phyloP scores from a whole-genome alignment of 2,888 invertebrate genomes.

The Pandemis heparana region DNA sequence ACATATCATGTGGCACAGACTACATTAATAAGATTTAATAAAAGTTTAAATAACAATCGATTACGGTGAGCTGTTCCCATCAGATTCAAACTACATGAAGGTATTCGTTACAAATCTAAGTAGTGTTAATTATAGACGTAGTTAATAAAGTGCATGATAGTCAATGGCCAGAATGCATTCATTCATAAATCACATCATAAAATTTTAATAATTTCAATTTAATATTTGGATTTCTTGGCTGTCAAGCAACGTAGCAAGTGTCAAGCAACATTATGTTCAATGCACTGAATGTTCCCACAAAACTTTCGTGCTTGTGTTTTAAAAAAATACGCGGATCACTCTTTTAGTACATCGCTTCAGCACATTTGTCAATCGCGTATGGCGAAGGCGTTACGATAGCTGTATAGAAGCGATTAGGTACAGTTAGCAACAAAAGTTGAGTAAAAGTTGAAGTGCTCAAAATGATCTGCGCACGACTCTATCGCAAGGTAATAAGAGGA shows the following conservation, averaged over 20 bases:
- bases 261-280: neutral
- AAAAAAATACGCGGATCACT: too few relatives aligned
- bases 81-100: constrained; percentile 9
- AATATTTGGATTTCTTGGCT: neutral
- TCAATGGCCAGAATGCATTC: neutral
- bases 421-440: too few relatives aligned
- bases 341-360: too few relatives aligned
- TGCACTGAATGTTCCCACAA: neutral
- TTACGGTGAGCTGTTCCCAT: constrained; percentile 23
- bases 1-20: constrained; percentile 81
- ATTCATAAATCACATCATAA: neutral
- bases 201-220: neutral
- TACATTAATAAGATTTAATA: constrained; percentile 58
- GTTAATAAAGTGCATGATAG: neutral
- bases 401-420: too few relatives aligned
- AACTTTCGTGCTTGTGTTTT: too few relatives aligned
- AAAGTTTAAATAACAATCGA: constrained; percentile 14
- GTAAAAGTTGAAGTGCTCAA: too few relatives aligned
- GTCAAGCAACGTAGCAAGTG: neutral
- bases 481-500: too few relatives aligned
- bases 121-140: neutral
- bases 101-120: neutral
- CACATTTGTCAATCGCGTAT: too few relatives aligned
- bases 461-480: too few relatives aligned
- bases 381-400: too few relatives aligned